These are phyloP conservation scores for Microtus ochrogaster DNA, from an alignment of 2,113 vertebrate species.

Conservation along the genomic window DNA sequence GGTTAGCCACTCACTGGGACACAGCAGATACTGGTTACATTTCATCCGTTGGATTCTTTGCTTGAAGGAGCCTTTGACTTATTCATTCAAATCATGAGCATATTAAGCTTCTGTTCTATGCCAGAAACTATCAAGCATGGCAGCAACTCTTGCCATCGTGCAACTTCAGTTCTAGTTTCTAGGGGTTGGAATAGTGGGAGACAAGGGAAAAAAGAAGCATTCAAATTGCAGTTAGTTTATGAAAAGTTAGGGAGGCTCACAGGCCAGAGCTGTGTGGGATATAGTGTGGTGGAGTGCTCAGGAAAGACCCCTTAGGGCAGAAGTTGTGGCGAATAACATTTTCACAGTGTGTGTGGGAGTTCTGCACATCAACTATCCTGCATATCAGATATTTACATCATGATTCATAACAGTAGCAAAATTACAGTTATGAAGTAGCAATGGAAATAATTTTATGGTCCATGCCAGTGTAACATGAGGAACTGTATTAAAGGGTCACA, in stretches of 20 bases:
- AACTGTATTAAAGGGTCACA: background rate
- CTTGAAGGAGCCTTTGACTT: background rate
- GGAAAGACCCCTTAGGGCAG: background rate
- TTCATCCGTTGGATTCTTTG: background rate
- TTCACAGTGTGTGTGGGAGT: background rate
- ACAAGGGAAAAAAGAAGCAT: background rate
- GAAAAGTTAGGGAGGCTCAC: background rate
- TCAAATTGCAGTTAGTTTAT: background rate
- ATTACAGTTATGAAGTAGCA: background rate
- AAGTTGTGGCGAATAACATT: background rate
- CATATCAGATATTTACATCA: background rate
- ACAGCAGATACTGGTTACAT: background rate
- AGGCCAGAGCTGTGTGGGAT: background rate
- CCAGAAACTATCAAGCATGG: background rate
- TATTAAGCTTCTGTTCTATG: background rate
- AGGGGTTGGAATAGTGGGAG: background rate
- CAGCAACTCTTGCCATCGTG: background rate
- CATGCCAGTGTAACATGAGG: no score
- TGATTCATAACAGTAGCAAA: background rate
- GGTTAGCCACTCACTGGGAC: background rate
- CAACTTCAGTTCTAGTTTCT: slow-evolving; percentile 29
- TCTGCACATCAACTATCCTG: background rate
- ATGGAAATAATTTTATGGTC: background rate
- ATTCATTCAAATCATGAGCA: background rate
- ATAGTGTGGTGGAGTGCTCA: background rate